Conservation (phyloP, 2,888 invertebrate genomes). For the Orthonychiurus folsomi region DNA sequence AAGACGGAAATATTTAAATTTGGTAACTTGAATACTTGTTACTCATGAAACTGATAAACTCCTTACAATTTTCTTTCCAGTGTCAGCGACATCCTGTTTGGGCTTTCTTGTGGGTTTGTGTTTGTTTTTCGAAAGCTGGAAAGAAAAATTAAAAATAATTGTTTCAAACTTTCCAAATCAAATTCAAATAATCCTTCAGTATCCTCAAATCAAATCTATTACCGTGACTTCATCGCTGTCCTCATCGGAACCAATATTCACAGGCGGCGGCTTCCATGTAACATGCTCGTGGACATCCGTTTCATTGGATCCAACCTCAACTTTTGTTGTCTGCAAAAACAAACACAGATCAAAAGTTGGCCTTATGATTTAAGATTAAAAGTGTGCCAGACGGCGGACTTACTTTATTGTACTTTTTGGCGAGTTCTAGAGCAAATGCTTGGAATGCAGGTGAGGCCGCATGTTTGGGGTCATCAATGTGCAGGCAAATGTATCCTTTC, state of each 20-base stretch:
- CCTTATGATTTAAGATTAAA: too few species aligned
- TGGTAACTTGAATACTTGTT: too few species aligned
- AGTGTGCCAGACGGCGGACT: too few species aligned
- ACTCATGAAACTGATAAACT: too few species aligned
- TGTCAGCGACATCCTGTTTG: not conserved
- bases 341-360: not conserved
- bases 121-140: not conserved
- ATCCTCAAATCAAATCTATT: not conserved
- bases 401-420: constrained; percentile 11
- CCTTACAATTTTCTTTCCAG: not conserved
- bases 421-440: constrained; percentile 7
- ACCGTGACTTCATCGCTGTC: not conserved
- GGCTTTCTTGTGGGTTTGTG: not conserved
- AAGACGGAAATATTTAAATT: too few species aligned
- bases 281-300: constrained; percentile 6
- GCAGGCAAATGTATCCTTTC: constrained; percentile 10
- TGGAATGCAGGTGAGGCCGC: constrained; percentile 5
- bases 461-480: constrained; percentile 5
- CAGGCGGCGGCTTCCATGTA: not conserved
- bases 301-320: constrained; percentile 8
- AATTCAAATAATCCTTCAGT: not conserved
- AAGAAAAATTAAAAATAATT: not conserved
- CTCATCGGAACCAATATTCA: too few species aligned
- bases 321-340: constrained; percentile 6
- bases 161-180: not conserved